Conservation (phyloP, 2,797 vertebrate genomes). For the Peromyscus eremicus region DNA sequence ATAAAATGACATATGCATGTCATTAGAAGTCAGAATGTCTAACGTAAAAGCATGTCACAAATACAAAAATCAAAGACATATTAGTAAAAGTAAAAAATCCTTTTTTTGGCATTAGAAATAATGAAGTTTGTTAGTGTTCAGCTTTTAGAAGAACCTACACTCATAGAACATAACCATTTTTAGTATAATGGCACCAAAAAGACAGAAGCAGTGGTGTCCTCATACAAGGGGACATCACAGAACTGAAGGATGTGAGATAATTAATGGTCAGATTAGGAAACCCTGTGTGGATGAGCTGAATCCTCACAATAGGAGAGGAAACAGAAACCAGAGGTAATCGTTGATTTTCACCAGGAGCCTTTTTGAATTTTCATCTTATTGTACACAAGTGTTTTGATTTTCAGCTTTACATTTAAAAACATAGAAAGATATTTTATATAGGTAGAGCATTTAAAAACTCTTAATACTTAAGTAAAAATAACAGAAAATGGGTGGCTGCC, state of each 20-base stretch:
- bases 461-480: neutral
- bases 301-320: neutral
- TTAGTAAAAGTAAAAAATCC: neutral
- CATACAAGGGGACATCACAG: neutral
- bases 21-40: neutral
- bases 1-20: neutral
- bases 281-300: neutral
- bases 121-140: neutral
- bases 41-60: neutral
- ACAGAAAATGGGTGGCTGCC: neutral
- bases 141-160: neutral
- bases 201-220: neutral
- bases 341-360: neutral
- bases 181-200: neutral
- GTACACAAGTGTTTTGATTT: neutral
- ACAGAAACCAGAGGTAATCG: neutral
- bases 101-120: neutral
- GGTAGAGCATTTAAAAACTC: neutral
- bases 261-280: neutral
- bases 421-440: neutral
- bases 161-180: neutral
- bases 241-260: neutral
- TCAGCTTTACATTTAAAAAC: neutral
- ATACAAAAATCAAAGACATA: constrained; percentile 42
- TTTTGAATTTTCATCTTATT: neutral